Evolutionary conservation across 2,797 vertebrate species (phyloP), one percentile per base, ranked within the genome.

Genomic region (Syngnathus rostellatus): DNA sequence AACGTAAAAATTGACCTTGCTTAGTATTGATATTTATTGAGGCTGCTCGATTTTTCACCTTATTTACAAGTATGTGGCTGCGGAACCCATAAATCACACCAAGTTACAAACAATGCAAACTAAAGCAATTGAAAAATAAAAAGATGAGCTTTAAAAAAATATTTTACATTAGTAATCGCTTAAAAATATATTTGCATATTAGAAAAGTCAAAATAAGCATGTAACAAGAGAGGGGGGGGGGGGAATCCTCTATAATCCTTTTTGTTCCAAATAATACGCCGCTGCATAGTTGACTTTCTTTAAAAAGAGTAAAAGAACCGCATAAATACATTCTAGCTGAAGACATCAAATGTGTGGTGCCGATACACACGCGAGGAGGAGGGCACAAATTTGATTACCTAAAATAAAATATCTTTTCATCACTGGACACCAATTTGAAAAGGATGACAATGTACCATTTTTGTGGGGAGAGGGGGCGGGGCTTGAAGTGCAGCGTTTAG

Each of bases 141-240:
- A 81, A 82, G 76, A 71, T 65, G 37, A 59, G 67, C 67, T 68
- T 67, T 76, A 77, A 72, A 86, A 77, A 58, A 37, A 38, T 68
- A 62, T 70, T 74, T 63, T 77, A 74, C 81, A 81, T 85, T 78
- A 79, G 76, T 79, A 77, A 79, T 72, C n/a, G 70, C 31, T 69
- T 70, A 69, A 70, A 63, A 79, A 69, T 43, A 74, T 43, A 80
- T 68, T 73, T 75, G 54, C 53, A 66, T 55, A 77, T 70, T 68
- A 74, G 77, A 78, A 62, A 69, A 73, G 64, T 75, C 66, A 71
- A 78, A 74, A 77, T 72, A 75, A 75, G 76, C 63, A 73, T 85
- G 80, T 84, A 85, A 85, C 80, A 77, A 41, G 62, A 39, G 38
- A 50, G 57, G 23, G 51, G 59, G 58, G 25, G 70, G 1, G n/a